Evolutionary conservation across 1,140 invertebrate species (phyloP).

Genomic region (Bemisia tabaci): DNA sequence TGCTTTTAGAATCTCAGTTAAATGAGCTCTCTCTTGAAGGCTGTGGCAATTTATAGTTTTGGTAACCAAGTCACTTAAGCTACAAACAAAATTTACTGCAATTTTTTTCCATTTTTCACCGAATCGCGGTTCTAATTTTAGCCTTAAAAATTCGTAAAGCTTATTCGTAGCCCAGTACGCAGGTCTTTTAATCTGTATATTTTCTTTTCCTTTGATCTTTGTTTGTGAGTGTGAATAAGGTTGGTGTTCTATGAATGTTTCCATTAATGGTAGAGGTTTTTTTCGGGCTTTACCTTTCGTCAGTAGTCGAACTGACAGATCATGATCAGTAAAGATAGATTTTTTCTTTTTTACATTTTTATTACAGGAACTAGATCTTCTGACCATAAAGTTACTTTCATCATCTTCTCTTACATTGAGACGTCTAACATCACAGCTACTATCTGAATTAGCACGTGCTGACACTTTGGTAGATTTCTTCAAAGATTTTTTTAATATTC

Average conservation of each 20-base stretch:
- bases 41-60: neutral
- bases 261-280: neutral
- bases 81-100: neutral
- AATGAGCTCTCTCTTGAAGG: neutral
- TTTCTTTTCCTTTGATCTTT: too few species aligned
- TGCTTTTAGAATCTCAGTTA: neutral
- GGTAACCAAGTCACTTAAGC: neutral
- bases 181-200: neutral
- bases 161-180: neutral
- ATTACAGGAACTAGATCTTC: too few species aligned
- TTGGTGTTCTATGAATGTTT: too few species aligned
- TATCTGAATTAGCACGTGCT: too few species aligned
- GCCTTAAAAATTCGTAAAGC: neutral
- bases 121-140: neutral
- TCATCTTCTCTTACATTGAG: too few species aligned
- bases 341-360: too few species aligned
- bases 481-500: too few species aligned
- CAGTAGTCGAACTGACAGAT: neutral
- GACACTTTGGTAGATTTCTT: too few species aligned
- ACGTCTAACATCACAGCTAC: too few species aligned
- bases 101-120: neutral
- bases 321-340: neutral
- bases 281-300: neutral
- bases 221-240: too few species aligned
- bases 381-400: too few species aligned